Conservation (phyloP, 2,113 vertebrate species). For the Psammodynastes pulverulentus region DNA sequence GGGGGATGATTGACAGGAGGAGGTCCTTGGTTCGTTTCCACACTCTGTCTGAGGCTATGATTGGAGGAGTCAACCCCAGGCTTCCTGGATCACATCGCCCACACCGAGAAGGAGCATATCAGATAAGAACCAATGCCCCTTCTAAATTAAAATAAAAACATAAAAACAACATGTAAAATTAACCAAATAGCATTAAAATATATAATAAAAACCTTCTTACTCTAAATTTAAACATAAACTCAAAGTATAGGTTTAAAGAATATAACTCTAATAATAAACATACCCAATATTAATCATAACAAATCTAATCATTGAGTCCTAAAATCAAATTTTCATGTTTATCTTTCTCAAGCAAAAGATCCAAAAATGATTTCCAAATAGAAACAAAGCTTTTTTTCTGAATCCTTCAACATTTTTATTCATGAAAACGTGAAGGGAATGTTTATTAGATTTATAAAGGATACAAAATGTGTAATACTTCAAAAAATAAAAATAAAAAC, state of each 20-base stretch:
- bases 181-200: not conserved
- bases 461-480: not conserved
- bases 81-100: no score
- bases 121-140: no score
- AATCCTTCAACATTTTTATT: not conserved
- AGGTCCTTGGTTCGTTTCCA: no score
- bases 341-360: not conserved
- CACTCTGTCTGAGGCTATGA: no score
- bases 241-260: not conserved
- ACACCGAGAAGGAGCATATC: no score
- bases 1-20: no score
- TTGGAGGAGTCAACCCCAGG: no score
- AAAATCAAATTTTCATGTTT: not conserved
- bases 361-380: not conserved
- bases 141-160: not conserved
- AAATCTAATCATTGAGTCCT: not conserved
- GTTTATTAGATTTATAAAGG: not conserved
- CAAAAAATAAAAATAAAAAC: not conserved
- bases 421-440: not conserved
- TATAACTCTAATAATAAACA: not conserved
- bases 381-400: not conserved
- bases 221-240: not conserved
- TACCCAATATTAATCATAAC: not conserved
- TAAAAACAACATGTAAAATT: not conserved
- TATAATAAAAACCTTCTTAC: not conserved